phyloP scores from a whole-genome alignment of 2,888 invertebrate genomes.

The Tipula lateralis region DNA sequence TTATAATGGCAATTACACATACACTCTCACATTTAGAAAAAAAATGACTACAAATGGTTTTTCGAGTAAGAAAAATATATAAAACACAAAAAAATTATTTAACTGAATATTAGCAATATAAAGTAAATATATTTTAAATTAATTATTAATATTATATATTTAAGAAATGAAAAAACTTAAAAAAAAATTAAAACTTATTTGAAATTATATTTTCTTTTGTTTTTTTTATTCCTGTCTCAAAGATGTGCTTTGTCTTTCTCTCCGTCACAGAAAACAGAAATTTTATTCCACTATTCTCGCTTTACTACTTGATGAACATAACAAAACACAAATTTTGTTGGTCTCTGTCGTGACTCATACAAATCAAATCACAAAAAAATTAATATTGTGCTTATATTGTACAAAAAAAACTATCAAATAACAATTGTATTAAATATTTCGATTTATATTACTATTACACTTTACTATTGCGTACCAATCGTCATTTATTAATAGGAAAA shows the following conservation, averaged over 20 bases:
- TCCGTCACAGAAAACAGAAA: slow-evolving; percentile 12
- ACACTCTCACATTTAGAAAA: slow-evolving; percentile 11
- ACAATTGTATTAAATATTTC: slow-evolving; percentile 25
- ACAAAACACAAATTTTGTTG: slow-evolving; percentile 28
- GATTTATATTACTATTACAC: not conserved
- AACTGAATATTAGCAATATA: not conserved
- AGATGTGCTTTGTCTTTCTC: slow-evolving; percentile 24
- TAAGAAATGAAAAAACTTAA: not conserved
- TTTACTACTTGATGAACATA: slow-evolving; percentile 28
- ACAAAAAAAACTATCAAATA: slow-evolving; percentile 25
- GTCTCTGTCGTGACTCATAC: slow-evolving; percentile 25
- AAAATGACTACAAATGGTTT: slow-evolving; percentile 24
- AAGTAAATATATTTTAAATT: not conserved
- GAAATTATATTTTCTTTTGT: not conserved
- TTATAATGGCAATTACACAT: slow-evolving; percentile 9
- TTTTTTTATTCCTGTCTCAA: slow-evolving; percentile 7
- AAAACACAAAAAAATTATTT: not conserved
- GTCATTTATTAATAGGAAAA: not conserved
- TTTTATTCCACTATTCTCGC: slow-evolving; percentile 26
- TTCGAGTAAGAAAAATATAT: not conserved
- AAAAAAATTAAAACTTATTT: slow-evolving; percentile 6
- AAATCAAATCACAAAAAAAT: slow-evolving; percentile 3
- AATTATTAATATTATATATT: not conserved
- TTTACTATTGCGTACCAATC: not conserved
- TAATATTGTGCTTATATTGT: slow-evolving; percentile 9